Conservation (phyloP, 2,797 vertebrate genomes). For the Mico argentatus region DNA sequence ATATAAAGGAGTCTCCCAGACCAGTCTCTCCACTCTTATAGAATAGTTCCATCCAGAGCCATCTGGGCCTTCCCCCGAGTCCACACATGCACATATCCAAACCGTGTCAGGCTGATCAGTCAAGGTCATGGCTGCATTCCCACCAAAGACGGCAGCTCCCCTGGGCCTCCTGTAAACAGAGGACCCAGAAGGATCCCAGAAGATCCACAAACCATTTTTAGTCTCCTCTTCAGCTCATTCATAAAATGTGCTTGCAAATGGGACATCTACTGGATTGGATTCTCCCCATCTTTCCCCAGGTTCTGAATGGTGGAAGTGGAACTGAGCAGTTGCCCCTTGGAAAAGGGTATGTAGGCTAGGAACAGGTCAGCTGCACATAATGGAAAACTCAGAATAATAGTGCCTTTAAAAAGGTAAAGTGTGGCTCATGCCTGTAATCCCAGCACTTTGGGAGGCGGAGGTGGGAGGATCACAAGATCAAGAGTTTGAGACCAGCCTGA, state of each 20-base stretch:
- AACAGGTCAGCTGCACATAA: not conserved
- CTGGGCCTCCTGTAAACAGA: not conserved
- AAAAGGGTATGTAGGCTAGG: not conserved
- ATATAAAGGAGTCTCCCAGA: not conserved
- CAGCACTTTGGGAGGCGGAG: no score
- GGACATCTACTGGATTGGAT: not conserved
- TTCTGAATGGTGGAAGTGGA: not conserved
- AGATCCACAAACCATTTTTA: not conserved
- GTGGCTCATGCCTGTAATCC: no score
- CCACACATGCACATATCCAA: rapidly evolving
- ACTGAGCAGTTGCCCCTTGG: not conserved
- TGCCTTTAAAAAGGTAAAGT: not conserved
- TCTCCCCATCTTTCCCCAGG: not conserved
- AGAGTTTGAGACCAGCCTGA: no score
- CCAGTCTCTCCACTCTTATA: not conserved
- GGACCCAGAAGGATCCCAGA: not conserved
- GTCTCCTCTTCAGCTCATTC: not conserved
- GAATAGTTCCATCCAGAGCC: not conserved
- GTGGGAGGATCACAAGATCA: no score
- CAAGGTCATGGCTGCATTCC: not conserved
- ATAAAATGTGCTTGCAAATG: not conserved
- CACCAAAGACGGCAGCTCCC: not conserved
- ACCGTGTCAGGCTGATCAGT: not conserved
- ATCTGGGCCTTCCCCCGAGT: no score
- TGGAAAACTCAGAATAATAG: not conserved